phyloP scores from a whole-genome alignment of 2,113 vertebrate species.

The Paralichthys olivaceus region DNA sequence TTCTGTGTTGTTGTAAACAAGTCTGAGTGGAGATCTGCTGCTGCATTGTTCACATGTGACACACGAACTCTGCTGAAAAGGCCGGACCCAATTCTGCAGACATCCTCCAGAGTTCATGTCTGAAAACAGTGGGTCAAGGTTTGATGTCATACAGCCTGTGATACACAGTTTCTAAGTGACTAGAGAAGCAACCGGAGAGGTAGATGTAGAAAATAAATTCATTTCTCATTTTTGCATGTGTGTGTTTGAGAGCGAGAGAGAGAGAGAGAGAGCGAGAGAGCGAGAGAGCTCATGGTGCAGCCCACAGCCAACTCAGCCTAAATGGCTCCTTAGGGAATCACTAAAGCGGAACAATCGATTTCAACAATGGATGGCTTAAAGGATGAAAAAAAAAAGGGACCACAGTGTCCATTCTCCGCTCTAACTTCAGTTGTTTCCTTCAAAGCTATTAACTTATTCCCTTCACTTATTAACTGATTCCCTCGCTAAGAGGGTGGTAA shows the following conservation, averaged over 20 bases:
- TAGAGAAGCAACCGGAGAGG: conserved; percentile 25
- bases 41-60: too few species aligned
- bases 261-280: conserved; percentile 1
- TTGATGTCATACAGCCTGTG: conserved; percentile 59
- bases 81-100: too few species aligned
- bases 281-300: conserved; percentile 48
- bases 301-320: conserved; percentile 67
- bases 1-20: too few species aligned
- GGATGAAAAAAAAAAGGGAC: conserved; percentile 20
- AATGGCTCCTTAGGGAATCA: conserved; percentile 77
- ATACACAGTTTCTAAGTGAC: conserved; percentile 56
- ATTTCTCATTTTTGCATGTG: conserved; percentile 27
- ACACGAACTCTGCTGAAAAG: too few species aligned
- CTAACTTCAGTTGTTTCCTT: conserved; percentile 44
- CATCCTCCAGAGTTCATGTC: too few species aligned
- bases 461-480: conserved; percentile 57
- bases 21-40: too few species aligned
- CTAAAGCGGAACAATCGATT: conserved; percentile 77
- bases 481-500: conserved; percentile 48
- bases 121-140: conserved; percentile 39
- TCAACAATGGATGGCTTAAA: conserved; percentile 70
- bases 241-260: conserved; percentile 16
- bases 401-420: conserved; percentile 41
- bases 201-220: conserved; percentile 32
- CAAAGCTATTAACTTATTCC: conserved; percentile 57